These are phyloP conservation scores for Labeo catla DNA, from an alignment of 2,113 vertebrate species.

Conservation along the genomic window DNA sequence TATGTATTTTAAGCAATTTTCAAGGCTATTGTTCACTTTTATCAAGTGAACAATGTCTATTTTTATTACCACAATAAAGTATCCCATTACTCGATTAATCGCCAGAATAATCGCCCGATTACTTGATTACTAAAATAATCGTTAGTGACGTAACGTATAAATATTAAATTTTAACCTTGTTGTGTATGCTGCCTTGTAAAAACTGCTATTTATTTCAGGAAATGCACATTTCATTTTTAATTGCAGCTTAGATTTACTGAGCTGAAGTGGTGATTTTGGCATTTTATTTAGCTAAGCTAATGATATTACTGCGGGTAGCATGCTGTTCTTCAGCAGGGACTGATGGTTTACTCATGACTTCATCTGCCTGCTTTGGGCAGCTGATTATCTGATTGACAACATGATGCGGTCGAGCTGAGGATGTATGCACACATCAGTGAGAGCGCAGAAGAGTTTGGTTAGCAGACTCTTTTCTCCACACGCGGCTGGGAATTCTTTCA, in stretches of 20 bases:
- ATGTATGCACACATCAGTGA: background rate
- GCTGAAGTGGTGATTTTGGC: background rate
- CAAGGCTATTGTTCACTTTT: no score
- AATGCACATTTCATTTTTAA: background rate
- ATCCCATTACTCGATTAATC: no score
- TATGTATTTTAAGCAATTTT: no score
- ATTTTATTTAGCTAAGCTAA: background rate
- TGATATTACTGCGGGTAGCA: background rate
- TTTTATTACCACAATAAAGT: no score
- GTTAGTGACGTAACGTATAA: no score
- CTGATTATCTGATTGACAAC: conserved; percentile 5
- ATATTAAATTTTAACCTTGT: background rate
- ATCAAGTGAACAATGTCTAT: no score
- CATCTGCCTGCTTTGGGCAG: conserved; percentile 2
- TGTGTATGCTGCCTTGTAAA: background rate
- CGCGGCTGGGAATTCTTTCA: background rate
- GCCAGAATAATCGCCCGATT: no score
- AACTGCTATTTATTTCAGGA: background rate
- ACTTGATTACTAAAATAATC: no score
- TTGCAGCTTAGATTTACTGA: background rate
- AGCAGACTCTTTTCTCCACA: background rate
- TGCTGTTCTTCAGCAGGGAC: conserved; percentile 2
- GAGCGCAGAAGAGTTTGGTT: conserved; percentile 2
- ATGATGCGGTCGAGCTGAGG: background rate
- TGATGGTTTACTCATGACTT: background rate